Evolutionary conservation across 2,888 invertebrate genomes (phyloP), one percentile per base, ranked within the genome.

Genomic region (Aphidius colemani): DNA sequence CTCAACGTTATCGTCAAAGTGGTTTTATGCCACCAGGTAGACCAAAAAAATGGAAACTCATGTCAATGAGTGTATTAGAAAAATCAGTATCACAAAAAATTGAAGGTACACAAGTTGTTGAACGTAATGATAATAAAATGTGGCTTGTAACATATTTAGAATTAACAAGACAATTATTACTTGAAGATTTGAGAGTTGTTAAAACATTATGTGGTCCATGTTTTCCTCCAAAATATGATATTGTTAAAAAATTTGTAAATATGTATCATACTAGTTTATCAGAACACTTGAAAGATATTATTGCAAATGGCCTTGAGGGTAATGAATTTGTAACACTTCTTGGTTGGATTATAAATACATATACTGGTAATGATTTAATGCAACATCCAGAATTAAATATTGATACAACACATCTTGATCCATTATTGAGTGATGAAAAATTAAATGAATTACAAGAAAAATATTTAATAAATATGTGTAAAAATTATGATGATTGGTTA

Each of bases 131-230:
- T 72, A 94, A 96, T 82, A 97, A 97, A 83, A 89, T 96, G 84
- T 99, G 98, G 98, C 85, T 99, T 10, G 96, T 97, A 5, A 86
- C 94, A 39, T 96, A 98, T 82, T 84, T 99, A 61, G 98, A 99
- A 83, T 85, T 92, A 49, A 92, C 92, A 0, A 85, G 97, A 48
- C 92, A 93, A 75, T 85, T 96, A 7, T 93, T 97, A 73, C 83
- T 96, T 7, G 96, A 97, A 78, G 97, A 98, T 83, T 84, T 98
- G 67, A 86, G 93, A 68, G 95, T 98, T 0, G 93, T 95, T 0
- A 96, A 96, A 80, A 93, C 92, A 0, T 84, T 95, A 0, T 95
- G 94, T 74, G 89, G 93, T 6, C 96, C 96, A 0, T 97, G 97
- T 79, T 99, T 99, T 82, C 99, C 98, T 2, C 95, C 96, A 0